Evolutionary conservation across 2,797 vertebrate genomes (phyloP), one percentile per base, ranked within the genome.

Genomic region (Sebastes ruberrimus): DNA sequence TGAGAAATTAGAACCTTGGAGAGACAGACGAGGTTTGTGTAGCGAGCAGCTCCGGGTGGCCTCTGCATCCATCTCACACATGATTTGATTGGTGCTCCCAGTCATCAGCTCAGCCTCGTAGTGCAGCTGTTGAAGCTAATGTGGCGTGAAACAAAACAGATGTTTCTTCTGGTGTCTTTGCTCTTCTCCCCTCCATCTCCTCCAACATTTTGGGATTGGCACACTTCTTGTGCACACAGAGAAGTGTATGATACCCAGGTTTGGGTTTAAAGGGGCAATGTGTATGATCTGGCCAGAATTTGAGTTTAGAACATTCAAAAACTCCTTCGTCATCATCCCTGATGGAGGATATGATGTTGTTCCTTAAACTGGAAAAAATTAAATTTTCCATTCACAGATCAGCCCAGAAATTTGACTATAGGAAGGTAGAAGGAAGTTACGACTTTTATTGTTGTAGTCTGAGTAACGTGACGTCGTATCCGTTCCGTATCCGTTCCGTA

Each of bases 161-260:
- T 93, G 94, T 95, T 94, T 93, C 87, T 91, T 88, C 89, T 94
- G 92, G 91, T 94, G 91, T 91, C 87, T 82, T 79, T 74, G 52
- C 71, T 80, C 74, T 28, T 70, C 32, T 66, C 74, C 38, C 71
- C 79, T 89, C 23, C 38, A 56, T 72, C n/a, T 66, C 59, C 30
- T 61, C 82, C 33, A 23, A 23, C 74, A 77, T 88, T 84, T 86
- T 74, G 53, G 76, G 60, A 68, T 33, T 78, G 18, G 57, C 59
- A 53, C 84, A 86, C 78, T 86, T 87, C 70, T 80, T 59, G 56
- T 80, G n/a, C 60, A 20, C 1, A 38, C 42, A 28, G 42, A 72
- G 42, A 72, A 52, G 25, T 63, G 7, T 30, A 8, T 56, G 35
- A 77, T 68, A 57, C 53, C 22, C 30, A 1, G 46, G 30, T 32